phyloP scores from a whole-genome alignment of 2,888 invertebrate species.

The Drosophila atroscutellata region DNA sequence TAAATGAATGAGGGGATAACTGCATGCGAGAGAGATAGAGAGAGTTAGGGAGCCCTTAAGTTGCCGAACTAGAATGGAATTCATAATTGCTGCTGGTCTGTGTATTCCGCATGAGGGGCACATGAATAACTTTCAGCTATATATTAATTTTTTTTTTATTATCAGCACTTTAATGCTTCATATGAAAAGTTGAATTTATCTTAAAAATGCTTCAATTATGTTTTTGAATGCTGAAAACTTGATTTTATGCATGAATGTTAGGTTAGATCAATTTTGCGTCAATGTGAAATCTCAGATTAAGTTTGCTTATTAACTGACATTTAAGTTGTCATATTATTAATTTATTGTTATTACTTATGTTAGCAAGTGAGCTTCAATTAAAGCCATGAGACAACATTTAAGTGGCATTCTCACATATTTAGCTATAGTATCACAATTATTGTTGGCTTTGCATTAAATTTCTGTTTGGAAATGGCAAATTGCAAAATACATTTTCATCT shows the following conservation, averaged over 20 bases:
- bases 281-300: neutral
- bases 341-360: neutral
- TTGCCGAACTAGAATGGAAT: conserved; percentile 59
- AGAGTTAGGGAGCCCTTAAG: conserved; percentile 45
- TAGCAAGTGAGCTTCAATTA: neutral
- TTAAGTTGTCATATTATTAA: neutral
- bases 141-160: conserved; percentile 1
- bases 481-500: neutral
- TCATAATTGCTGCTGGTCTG: conserved; percentile 53
- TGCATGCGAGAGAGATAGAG: conserved; percentile 41
- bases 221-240: neutral
- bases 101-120: conserved; percentile 8
- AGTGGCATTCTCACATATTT: neutral
- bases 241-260: neutral
- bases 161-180: neutral
- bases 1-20: conserved; percentile 71
- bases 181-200: neutral
- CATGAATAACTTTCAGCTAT: conserved; percentile 1
- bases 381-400: neutral
- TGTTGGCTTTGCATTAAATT: neutral
- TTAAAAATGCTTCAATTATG: neutral
- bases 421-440: neutral
- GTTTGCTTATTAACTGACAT: neutral
- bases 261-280: neutral
- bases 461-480: neutral